Conservation (phyloP, 2,113 vertebrate species). For the Ophiodon elongatus region DNA sequence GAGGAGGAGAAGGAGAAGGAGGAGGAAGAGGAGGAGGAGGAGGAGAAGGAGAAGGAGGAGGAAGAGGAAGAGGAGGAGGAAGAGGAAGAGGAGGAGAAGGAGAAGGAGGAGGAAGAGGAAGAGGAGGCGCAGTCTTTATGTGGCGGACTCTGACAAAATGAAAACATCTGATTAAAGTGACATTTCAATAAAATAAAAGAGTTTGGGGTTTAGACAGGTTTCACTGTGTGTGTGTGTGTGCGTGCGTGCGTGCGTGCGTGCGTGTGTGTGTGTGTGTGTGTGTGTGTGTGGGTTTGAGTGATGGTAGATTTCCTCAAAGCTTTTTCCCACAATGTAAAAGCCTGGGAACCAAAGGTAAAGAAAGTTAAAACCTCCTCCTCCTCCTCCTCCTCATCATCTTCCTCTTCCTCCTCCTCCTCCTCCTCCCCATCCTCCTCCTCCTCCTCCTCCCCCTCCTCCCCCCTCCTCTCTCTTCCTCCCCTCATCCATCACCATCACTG, state of each 20-base stretch:
- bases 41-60: too few species aligned
- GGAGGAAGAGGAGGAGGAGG: neutral
- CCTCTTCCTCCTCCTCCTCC: neutral
- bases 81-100: neutral
- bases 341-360: constrained; percentile 66
- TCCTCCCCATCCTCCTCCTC: neutral
- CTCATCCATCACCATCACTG: neutral
- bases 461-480: neutral
- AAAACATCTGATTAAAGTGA: neutral
- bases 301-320: constrained; percentile 55
- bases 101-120: neutral
- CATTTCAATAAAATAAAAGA: neutral
- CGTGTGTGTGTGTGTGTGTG: constrained; percentile 23
- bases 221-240: neutral
- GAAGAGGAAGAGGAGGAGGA: neutral
- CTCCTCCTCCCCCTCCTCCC: neutral
- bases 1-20: neutral
- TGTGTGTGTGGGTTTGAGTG: constrained; percentile 4
- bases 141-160: neutral
- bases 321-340: constrained; percentile 63
- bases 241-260: neutral
- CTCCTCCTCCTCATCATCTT: neutral
- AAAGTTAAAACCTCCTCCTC: constrained; percentile 26
- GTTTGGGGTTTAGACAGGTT: neutral
- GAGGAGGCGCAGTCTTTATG: too few species aligned